A percentile compares a stretch with the other conserved stretches of the same genome.
phyloP scores from a whole-genome alignment of 2,797 vertebrate genomes.

The Toxotes lorentzi region DNA sequence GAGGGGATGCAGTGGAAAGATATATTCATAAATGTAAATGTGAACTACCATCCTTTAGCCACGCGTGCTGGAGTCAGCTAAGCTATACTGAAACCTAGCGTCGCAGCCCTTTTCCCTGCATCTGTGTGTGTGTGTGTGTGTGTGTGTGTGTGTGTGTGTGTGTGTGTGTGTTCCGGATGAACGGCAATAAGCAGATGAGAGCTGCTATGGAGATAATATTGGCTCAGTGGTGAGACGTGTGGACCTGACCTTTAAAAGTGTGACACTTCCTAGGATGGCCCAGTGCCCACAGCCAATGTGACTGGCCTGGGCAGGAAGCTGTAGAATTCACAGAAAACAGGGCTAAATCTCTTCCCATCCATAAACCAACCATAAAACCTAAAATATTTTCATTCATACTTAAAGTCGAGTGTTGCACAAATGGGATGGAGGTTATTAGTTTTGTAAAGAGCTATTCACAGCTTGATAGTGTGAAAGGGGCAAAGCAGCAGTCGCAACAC shows the following conservation, averaged over 20 bases:
- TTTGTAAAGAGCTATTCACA: conserved; percentile 50
- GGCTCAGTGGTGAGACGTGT: conserved; percentile 72
- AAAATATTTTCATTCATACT: conserved; percentile 44
- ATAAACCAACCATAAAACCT: conserved; percentile 44
- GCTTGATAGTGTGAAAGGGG: conserved; percentile 45
- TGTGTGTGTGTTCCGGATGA: conserved; percentile 64
- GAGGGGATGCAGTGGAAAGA: conserved; percentile 77
- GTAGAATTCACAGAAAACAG: conserved; percentile 53
- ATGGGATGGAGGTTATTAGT: conserved; percentile 54
- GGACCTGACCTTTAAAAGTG: conserved; percentile 84
- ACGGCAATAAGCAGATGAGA: conserved; percentile 72
- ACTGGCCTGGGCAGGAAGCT: conserved; percentile 60
- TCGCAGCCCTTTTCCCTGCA: conserved; percentile 62
- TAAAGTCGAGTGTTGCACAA: conserved; percentile 25
- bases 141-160: conserved; percentile 48
- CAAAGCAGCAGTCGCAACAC: conserved; percentile 33
- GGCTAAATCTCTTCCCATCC: conserved; percentile 54
- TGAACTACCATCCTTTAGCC: conserved; percentile 73
- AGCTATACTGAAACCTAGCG: conserved; percentile 58
- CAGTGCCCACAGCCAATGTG: conserved; percentile 69
- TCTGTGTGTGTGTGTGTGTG: conserved; percentile 23
- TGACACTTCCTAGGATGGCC: conserved; percentile 78
- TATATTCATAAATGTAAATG: conserved; percentile 87
- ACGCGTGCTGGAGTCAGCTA: conserved; percentile 57
- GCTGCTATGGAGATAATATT: conserved; percentile 68